A percentile compares a stretch with the other conserved stretches of the same genome.
phyloP scores from a whole-genome alignment of 37 sponge, comb jelly and placozoan genomes.

The Beroe ovata region DNA sequence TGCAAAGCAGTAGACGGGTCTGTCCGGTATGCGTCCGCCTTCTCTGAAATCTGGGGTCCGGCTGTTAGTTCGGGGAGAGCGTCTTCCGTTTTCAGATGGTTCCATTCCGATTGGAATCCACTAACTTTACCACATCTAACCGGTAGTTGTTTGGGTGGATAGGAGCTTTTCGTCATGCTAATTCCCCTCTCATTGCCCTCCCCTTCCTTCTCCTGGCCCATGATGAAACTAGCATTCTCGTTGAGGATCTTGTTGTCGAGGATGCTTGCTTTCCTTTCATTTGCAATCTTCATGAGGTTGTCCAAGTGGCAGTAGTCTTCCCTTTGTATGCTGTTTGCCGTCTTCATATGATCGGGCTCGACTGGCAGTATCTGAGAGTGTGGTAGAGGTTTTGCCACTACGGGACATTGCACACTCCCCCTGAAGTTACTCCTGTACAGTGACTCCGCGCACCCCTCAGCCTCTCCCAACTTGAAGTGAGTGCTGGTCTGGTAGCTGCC shows the following conservation, averaged over 20 bases:
- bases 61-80: constrained; percentile 57
- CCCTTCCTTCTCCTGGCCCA: constrained; percentile 4
- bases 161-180: constrained; percentile 30
- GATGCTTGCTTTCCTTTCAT: background rate
- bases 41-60: constrained; percentile 15
- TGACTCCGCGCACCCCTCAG: background rate
- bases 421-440: constrained; percentile 18
- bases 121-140: background rate
- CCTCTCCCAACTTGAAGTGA: constrained; percentile 39
- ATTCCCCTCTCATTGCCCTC: background rate
- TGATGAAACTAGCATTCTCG: constrained; percentile 28
- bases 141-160: background rate
- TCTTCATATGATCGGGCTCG: constrained; percentile 42
- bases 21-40: background rate
- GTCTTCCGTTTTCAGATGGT: constrained; percentile 54
- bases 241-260: constrained; percentile 3
- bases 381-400: constrained; percentile 15
- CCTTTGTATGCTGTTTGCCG: constrained; percentile 30
- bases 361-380: constrained; percentile 54
- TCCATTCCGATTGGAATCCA: constrained; percentile 45
- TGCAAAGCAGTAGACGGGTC: background rate
- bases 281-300: constrained; percentile 7
- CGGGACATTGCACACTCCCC: background rate
- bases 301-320: constrained; percentile 30
- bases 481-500: constrained; percentile 62